phyloP scores from a whole-genome alignment of 2,888 invertebrate species.

The Monoplex corrugatus region DNA sequence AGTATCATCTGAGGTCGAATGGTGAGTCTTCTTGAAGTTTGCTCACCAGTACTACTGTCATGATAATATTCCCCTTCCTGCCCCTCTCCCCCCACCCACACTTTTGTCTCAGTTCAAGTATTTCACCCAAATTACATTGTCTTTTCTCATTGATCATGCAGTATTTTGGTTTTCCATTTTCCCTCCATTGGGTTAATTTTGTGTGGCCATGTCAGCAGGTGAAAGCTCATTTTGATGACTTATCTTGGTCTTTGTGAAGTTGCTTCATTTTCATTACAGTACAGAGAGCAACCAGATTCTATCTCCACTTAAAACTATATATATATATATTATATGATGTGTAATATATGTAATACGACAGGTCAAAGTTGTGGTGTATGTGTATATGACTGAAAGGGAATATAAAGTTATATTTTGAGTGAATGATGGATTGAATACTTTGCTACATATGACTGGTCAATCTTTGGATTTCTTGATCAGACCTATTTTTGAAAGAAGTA shows the following conservation, averaged over 20 bases:
- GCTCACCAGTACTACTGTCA: no score
- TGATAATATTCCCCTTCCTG: background rate
- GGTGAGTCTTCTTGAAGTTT: no score
- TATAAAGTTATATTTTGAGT: background rate
- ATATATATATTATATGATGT: background rate
- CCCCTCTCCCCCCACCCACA: background rate
- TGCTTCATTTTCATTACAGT: background rate
- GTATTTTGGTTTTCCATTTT: background rate
- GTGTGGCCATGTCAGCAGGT: no score
- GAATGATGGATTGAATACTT: background rate
- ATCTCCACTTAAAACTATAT: background rate
- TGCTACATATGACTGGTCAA: background rate
- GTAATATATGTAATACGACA: background rate
- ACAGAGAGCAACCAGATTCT: background rate
- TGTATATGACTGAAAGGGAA: conserved; percentile 22
- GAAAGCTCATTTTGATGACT: background rate
- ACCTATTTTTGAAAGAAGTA: background rate
- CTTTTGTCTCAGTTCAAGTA: background rate
- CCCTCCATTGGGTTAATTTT: background rate
- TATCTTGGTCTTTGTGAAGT: background rate
- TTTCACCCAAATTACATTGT: background rate
- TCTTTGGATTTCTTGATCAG: background rate
- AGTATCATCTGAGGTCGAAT: no score
- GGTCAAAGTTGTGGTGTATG: background rate
- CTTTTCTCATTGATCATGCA: background rate